phyloP scores from a whole-genome alignment of 2,888 invertebrate genomes.

The Poecilobothrus nobilitatus region DNA sequence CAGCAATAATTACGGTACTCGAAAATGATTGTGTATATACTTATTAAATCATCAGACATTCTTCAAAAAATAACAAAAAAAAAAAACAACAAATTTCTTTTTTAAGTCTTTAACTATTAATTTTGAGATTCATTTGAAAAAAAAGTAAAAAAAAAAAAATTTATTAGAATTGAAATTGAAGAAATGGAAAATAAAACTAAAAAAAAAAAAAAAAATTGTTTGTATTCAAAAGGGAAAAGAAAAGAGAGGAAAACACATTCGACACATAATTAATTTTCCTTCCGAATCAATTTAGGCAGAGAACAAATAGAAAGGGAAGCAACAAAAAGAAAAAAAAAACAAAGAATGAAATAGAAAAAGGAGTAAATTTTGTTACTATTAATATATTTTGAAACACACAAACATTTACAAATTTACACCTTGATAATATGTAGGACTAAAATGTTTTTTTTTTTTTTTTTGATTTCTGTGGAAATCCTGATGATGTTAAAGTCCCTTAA shows the following conservation, averaged over 20 bases:
- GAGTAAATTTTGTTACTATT: background rate
- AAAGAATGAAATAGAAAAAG: background rate
- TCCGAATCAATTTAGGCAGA: background rate
- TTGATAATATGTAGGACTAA: background rate
- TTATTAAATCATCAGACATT: no score
- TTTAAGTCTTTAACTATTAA: background rate
- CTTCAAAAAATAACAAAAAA: no score
- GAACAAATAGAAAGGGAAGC: background rate
- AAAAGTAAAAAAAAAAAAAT: background rate
- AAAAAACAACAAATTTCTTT: background rate
- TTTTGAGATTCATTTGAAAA: background rate
- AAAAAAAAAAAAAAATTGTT: background rate
- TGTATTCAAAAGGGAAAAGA: background rate
- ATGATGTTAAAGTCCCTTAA: slow-evolving; percentile 4
- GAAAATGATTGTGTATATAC: no score
- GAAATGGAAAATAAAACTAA: background rate
- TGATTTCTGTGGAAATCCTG: background rate
- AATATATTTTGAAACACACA: background rate
- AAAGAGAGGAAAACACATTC: slow-evolving; percentile 2
- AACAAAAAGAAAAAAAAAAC: background rate
- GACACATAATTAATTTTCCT: slow-evolving; percentile 9
- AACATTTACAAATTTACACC: background rate
- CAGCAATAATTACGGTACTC: no score
- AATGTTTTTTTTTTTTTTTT: background rate
- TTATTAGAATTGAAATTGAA: background rate